These are phyloP conservation scores for Synaphobranchus kaupii DNA, from an alignment of 2,797 vertebrate genomes.

Conservation along the genomic window DNA sequence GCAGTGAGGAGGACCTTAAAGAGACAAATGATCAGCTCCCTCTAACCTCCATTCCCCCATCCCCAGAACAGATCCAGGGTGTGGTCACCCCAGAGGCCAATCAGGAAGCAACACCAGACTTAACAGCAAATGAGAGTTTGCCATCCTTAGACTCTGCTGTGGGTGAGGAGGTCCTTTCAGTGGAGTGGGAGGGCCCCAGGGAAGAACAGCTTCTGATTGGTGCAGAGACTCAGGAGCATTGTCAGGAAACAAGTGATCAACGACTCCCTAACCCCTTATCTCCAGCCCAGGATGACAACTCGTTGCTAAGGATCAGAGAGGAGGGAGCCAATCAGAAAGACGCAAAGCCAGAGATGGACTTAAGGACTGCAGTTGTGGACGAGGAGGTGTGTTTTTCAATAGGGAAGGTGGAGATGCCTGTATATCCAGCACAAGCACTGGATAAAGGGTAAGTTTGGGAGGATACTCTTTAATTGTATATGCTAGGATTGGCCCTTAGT, in stretches of 20 bases:
- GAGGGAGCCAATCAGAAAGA: constrained; percentile 23
- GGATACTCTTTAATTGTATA: not conserved
- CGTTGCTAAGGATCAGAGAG: not conserved
- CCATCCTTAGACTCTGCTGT: not conserved
- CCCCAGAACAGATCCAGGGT: not conserved
- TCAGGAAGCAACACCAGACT: not conserved
- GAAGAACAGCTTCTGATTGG: constrained; percentile 4
- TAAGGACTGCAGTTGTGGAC: constrained; percentile 17
- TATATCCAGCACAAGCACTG: constrained; percentile 18
- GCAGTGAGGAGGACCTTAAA: not conserved
- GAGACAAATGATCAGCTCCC: not conserved
- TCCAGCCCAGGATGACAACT: not conserved
- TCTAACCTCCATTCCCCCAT: not conserved
- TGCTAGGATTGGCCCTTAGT: not conserved
- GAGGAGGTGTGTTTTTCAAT: constrained; percentile 37
- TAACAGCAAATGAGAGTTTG: not conserved
- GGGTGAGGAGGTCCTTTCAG: not conserved
- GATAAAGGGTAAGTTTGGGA: constrained; percentile 68
- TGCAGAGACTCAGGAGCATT: not conserved
- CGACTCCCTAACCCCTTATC: not conserved
- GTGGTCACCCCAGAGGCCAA: constrained; percentile 10
- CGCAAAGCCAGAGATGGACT: constrained; percentile 18
- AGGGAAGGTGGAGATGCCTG: constrained; percentile 27
- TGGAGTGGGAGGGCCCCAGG: not conserved
- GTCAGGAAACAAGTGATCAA: not conserved